phyloP scores from a whole-genome alignment of 1,140 invertebrate genomes.

The Leptopilina boulardi region DNA sequence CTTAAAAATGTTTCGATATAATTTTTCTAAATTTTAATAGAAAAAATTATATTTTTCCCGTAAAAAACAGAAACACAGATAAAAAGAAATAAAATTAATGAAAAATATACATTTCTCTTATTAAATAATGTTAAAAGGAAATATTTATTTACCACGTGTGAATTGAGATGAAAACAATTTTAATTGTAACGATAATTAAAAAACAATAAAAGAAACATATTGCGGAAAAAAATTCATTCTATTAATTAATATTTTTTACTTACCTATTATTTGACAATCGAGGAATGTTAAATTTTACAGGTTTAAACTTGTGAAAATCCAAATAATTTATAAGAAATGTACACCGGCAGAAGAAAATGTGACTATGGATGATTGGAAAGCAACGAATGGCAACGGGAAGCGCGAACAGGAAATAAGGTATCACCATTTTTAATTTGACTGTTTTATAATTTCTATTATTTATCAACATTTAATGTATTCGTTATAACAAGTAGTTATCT shows the following conservation, averaged over 20 bases:
- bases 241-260: neutral
- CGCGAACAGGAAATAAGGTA: slow-evolving; percentile 1
- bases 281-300: neutral
- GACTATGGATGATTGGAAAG: neutral
- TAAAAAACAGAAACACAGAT: neutral
- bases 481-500: too few relatives aligned
- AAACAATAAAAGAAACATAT: neutral
- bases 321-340: neutral
- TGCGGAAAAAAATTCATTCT: neutral
- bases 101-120: too few relatives aligned
- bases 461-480: too few relatives aligned
- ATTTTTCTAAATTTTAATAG: neutral
- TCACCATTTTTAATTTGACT: neutral
- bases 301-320: neutral
- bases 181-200: neutral
- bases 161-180: neutral
- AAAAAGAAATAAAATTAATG: neutral
- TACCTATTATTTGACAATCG: neutral
- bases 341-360: neutral
- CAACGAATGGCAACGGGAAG: neutral
- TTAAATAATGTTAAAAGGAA: neutral
- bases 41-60: neutral
- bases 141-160: neutral
- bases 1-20: neutral
- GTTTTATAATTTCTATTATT: too few relatives aligned